phyloP scores from a whole-genome alignment of 2,113 vertebrate species.

The Morone saxatilis region DNA sequence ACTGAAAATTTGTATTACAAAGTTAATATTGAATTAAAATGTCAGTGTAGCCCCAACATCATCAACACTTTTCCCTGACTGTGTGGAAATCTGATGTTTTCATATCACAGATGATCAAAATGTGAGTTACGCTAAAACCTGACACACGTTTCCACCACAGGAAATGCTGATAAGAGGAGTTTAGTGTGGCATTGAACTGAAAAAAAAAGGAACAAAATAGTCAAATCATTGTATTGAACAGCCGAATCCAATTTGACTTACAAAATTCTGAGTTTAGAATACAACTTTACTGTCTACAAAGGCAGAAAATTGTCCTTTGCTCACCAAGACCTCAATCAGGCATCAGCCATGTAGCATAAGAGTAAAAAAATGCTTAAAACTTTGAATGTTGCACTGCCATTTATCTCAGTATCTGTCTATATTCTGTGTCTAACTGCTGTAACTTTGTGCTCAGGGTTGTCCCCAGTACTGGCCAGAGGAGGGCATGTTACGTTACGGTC shows the following conservation, averaged over 20 bases:
- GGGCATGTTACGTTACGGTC: conserved; percentile 94
- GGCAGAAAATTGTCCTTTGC: not conserved
- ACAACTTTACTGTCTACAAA: not conserved
- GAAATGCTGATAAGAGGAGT: too few relatives aligned
- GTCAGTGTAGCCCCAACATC: not conserved
- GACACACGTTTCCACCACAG: too few relatives aligned
- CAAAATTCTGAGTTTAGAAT: not conserved
- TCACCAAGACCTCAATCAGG: too few relatives aligned
- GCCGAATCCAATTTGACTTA: too few relatives aligned
- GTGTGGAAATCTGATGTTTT: too few relatives aligned
- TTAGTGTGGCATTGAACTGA: too few relatives aligned
- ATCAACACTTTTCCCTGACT: too few relatives aligned
- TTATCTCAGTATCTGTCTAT: not conserved
- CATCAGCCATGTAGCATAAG: too few relatives aligned
- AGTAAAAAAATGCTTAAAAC: not conserved
- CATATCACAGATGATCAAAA: too few relatives aligned
- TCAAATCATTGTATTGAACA: too few relatives aligned
- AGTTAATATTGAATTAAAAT: conserved; percentile 11
- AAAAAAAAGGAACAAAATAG: too few relatives aligned
- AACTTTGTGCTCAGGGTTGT: conserved; percentile 88
- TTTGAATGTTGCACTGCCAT: not conserved
- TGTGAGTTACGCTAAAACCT: too few relatives aligned
- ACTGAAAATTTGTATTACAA: not conserved
- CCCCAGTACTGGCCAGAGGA: conserved; percentile 99
- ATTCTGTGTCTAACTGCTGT: not conserved